Evolutionary conservation across 1,140 invertebrate genomes (phyloP), one percentile per base, ranked within the genome.

Genomic region (Homalodisca vitripennis): DNA sequence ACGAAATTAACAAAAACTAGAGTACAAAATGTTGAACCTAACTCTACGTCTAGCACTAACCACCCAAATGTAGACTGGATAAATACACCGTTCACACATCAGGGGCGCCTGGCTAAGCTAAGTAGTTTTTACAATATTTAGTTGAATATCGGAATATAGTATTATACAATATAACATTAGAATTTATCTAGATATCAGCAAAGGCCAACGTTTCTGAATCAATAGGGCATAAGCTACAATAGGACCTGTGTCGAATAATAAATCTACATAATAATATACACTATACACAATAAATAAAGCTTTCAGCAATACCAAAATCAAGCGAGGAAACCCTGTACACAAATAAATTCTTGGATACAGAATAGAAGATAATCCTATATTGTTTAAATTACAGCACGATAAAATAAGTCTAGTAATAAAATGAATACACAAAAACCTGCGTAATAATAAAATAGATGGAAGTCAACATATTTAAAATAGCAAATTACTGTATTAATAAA

Each of bases 181-280:
- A 60, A 29, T 51, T 60, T 2, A 6, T 60, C 55, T 60, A 60
- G 2, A 60, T 26, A 27, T 3, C 3, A 22, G n/a, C 13, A 24
- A 27, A 60, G 10, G 14, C 6, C 14, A 2, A 60, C 17, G 55
- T 27, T 29, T 60, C 14, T 60, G 26, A 60, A 60, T 60, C 29
- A 60, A 60, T 22, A 26, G n/a, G 27, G 55, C 55, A 60, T 2
- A n/a, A 53, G 29, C 13, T 10, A 13, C 6, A n/a, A 6, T 12
- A 27, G 10, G 10, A 27, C 27, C n/a, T 22, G 12, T 6, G 14
- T 26, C 12, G 10, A 29, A 3, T 20, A 60, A 60, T 30, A 60
- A 60, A 60, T 27, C 55, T 60, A 60, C 10, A 53, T 41, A 53
- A 27, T 60, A 60, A 60, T 60, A 60, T 60, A 60, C 55, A 60